A percentile compares a stretch with the other conserved stretches of the same genome.
These are phyloP conservation scores for Melanostigma gelatinosum DNA, from an alignment of 2,113 vertebrate genomes.

Conservation along the genomic window DNA sequence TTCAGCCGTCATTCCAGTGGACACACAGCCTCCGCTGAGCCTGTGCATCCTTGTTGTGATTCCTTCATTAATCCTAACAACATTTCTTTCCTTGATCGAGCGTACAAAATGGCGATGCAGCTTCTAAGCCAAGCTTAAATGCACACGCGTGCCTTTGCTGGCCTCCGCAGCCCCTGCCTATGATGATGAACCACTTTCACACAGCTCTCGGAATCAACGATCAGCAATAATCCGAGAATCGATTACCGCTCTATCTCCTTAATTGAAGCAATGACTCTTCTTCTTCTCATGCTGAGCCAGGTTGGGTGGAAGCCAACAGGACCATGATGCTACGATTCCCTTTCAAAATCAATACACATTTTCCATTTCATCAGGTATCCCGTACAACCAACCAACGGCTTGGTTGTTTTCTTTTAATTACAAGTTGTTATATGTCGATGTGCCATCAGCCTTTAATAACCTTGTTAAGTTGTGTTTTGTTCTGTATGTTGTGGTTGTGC, in stretches of 20 bases:
- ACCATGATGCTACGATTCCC: slow-evolving; percentile 8
- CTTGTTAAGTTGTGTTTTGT: slow-evolving; percentile 21
- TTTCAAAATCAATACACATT: slow-evolving; percentile 45
- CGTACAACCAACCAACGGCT: slow-evolving; percentile 10
- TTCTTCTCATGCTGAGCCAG: slow-evolving; percentile 16
- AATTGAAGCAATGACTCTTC: slow-evolving; percentile 70
- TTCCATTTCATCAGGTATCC: slow-evolving; percentile 39
- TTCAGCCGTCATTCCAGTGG: slow-evolving; percentile 17
- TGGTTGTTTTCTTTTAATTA: slow-evolving; percentile 35
- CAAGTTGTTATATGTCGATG: slow-evolving; percentile 18
- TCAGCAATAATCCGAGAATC: slow-evolving; percentile 63
- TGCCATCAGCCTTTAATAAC: slow-evolving; percentile 35
- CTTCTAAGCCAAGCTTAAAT: neutral
- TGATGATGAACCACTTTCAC: slow-evolving; percentile 45
- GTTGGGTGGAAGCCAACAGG: slow-evolving; percentile 21
- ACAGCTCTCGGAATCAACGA: slow-evolving; percentile 37
- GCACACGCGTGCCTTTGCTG: neutral
- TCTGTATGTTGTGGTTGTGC: neutral
- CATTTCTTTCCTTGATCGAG: neutral
- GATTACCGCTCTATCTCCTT: slow-evolving; percentile 57
- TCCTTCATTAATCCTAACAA: neutral
- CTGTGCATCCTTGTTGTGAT: slow-evolving; percentile 4
- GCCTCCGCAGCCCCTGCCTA: neutral
- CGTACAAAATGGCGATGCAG: neutral
- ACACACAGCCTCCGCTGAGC: neutral